phyloP scores from a whole-genome alignment of 1,140 invertebrate species.

The Varroa destructor region DNA sequence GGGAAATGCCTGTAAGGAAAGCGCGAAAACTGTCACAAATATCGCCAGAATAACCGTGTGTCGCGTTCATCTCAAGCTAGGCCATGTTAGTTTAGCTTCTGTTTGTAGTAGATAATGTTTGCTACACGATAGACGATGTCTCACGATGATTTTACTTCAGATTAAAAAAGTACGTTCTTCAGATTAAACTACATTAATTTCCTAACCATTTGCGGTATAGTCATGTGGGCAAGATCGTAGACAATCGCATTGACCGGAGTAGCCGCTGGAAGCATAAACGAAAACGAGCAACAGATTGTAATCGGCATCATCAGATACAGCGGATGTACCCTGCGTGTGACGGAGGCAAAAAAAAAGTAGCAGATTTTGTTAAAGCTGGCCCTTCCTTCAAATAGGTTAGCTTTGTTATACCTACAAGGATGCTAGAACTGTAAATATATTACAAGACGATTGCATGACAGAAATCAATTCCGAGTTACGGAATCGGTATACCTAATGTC shows the following conservation, averaged over 20 bases:
- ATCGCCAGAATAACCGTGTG: background rate
- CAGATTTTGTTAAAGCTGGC: too few relatives aligned
- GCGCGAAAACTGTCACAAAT: background rate
- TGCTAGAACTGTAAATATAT: too few relatives aligned
- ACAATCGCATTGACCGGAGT: conserved; percentile 45
- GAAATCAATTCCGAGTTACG: too few relatives aligned
- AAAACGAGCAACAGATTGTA: conserved; percentile 40
- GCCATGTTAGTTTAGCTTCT: too few relatives aligned
- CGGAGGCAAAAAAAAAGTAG: background rate
- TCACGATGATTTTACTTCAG: background rate
- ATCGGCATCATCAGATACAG: conserved; percentile 44
- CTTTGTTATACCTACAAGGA: background rate
- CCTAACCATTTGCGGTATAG: conserved; percentile 36
- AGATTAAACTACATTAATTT: background rate
- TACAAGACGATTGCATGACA: too few relatives aligned
- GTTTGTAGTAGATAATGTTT: background rate
- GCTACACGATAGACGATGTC: background rate
- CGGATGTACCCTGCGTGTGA: conserved; percentile 39
- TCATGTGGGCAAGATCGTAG: conserved; percentile 39
- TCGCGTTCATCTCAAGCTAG: too few relatives aligned
- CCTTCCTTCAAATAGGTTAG: background rate
- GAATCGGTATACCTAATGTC: too few relatives aligned
- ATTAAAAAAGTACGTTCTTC: too few relatives aligned
- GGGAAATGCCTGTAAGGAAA: conserved; percentile 46
- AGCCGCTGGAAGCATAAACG: conserved; percentile 44